Evolutionary conservation across 2,888 invertebrate genomes (phyloP), one percentile per base, ranked within the genome.

Genomic region (Hyalella azteca): DNA sequence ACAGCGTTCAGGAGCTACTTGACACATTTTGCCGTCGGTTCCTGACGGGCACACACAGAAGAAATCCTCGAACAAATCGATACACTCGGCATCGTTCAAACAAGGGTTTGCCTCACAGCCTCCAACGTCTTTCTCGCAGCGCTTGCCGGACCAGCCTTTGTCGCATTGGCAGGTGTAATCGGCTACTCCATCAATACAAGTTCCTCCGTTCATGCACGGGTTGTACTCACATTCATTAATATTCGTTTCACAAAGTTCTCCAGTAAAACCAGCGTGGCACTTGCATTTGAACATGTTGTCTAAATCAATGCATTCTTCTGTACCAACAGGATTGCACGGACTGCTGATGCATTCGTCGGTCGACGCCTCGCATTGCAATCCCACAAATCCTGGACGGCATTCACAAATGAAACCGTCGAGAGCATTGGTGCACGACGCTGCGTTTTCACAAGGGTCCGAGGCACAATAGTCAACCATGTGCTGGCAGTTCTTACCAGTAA

Each of bases 1-100:
- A 87, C 96, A 96, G 85, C 97, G 92, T 88, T 97, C 96, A 3
- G 97, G 97, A 0, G 97, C 96, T 0, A 96, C 96, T 89, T 97
- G 97, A 88, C 98, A 98, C 88, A 96, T 94, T 88, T 97, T 97
- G 13, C 97, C 98, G 87, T 97, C 97, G 0, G 97, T 97, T 86
- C 97, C 97, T 84, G 95, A 95, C 73, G 96, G 96, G 87, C 96
- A 96, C 11, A 93, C 93, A 86, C 78, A 82, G 82, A 83, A 84
- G 73, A 80, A 85, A 77, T 84, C 82, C 32, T 95, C 93, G 92
- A 96, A 96, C 15, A 96, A 90, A 87, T 96, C 93, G 82, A 97
- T 95, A 88, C 96, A 97, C 60, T 90, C 92, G 26, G 96, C 96
- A 87, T 95, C 94, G 88, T 98, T 98, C 87, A 95, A 94, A 87